Base-by-base conservation (phyloP, 2,888 invertebrate species). In the Elmis aenea region DNA sequence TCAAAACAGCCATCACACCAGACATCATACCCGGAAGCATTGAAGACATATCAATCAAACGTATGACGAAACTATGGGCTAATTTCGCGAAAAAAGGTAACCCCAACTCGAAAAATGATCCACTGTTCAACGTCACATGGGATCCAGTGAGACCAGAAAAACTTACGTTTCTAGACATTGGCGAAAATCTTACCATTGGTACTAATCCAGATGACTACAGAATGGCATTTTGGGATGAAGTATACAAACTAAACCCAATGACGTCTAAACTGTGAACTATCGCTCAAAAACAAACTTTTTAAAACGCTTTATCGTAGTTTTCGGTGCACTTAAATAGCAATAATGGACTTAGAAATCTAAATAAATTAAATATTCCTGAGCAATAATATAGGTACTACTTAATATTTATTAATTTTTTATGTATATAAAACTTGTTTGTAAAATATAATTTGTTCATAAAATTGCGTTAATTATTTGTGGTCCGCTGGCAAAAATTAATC, bases 61-160 rank as follows among this genome's bases (percentile, higher is more conserved):
- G 55, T 39, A 55, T 62, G 33, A 52, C 61, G 1, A 59, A 57
- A 45, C 26, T 62, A 27, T 65, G 65, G 65, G 57, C 63, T 1
- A 62, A 59, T 46, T 65, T 65, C 45, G 62, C 61, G 3, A 55
- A 48, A 48, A 46, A 31, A 28, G 61, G 61, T 4, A 48, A 58
- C 31, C 62, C 62, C 8, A 60, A 58, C 9, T 42, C 53, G 13
- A 15, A 26, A 27, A 33, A 27, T 2, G 47, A 60, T 27, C 42
- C 49, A 20, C 22, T 51, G 5, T 30, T 61, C 3, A 46, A 51
- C 12, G 52, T 59, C 1, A 31, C 39, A 6, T 66, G 64, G 66
- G 46, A 46, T 20, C 51, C 58, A 0, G 46, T 60, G 11, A 42
- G 42, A 3, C 38, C 48, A 22, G 36, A 50, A 3, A 46, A 56